Evolutionary conservation across 2,797 vertebrate genomes (phyloP).

Genomic region (Kryptopterus vitreolus): DNA sequence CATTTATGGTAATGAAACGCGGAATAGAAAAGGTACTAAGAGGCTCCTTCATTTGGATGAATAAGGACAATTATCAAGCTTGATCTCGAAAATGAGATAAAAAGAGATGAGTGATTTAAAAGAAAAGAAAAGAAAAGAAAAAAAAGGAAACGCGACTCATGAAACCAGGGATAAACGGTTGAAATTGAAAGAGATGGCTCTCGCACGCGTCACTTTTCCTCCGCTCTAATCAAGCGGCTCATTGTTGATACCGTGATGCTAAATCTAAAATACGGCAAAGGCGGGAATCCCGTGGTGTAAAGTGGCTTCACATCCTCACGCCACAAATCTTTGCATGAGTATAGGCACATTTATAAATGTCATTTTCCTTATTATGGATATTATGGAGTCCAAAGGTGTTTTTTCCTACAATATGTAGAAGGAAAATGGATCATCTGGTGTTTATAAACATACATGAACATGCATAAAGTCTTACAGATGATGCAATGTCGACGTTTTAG

Average conservation of each 20-base stretch:
- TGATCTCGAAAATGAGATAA: conserved; percentile 8
- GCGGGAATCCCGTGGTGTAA: too few relatives aligned
- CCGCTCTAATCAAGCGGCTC: neutral
- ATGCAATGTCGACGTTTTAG: too few relatives aligned
- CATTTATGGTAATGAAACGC: conserved; percentile 9
- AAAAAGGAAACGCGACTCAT: neutral
- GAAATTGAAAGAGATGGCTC: neutral
- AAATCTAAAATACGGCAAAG: too few relatives aligned
- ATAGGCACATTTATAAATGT: neutral
- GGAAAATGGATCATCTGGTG: neutral
- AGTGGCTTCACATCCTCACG: too few relatives aligned
- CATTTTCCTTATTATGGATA: neutral
- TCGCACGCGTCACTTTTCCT: neutral
- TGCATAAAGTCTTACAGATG: too few relatives aligned
- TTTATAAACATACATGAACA: neutral
- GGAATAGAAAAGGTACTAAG: conserved; percentile 11
- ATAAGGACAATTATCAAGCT: conserved; percentile 10
- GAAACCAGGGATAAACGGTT: neutral
- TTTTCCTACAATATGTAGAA: neutral
- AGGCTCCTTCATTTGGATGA: conserved; percentile 14
- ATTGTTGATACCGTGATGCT: too few relatives aligned
- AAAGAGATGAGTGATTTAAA: neutral
- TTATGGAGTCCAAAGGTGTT: neutral
- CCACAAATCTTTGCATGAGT: too few relatives aligned
- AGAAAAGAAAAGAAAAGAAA: neutral